These are phyloP conservation scores for Tethya wilhelma DNA, from an alignment of 37 sponge, comb jelly and placozoan genomes.

Conservation along the genomic window DNA sequence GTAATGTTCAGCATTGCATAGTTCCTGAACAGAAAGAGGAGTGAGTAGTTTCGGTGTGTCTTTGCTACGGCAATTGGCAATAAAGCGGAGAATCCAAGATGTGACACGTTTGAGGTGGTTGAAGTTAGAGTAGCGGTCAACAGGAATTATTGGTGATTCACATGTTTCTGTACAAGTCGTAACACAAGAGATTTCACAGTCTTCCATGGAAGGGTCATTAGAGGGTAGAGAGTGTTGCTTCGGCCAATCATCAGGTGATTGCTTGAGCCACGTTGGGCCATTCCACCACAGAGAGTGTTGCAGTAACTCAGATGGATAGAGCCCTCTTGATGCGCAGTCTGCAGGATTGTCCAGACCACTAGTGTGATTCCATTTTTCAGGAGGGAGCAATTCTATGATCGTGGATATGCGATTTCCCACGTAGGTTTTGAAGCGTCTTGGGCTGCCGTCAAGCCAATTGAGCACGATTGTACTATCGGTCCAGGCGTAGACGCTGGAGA, in stretches of 20 bases:
- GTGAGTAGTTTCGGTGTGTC: not conserved
- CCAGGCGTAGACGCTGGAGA: not conserved
- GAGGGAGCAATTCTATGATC: not conserved
- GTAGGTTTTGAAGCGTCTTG: too few relatives aligned
- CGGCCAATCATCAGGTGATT: constrained; percentile 14
- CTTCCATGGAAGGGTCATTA: not conserved
- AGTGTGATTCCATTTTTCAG: constrained; percentile 17
- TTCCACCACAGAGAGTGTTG: constrained; percentile 18
- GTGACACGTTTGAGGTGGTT: constrained; percentile 2
- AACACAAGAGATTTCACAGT: not conserved
- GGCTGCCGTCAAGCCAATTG: too few relatives aligned
- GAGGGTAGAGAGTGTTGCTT: not conserved
- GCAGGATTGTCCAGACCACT: too few relatives aligned
- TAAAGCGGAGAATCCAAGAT: constrained; percentile 15
- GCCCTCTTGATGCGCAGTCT: too few relatives aligned
- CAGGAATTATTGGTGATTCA: not conserved
- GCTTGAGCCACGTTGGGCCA: constrained; percentile 21
- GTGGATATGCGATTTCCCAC: too few relatives aligned
- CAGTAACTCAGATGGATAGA: constrained; percentile 10
- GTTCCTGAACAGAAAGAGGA: not conserved
- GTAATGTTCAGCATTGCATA: not conserved
- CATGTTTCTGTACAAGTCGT: not conserved
- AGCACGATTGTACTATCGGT: too few relatives aligned
- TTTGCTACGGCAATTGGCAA: not conserved
- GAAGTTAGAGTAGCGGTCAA: too few relatives aligned